phyloP scores from a whole-genome alignment of 1,140 invertebrate genomes.

The Brachionus angularis region DNA sequence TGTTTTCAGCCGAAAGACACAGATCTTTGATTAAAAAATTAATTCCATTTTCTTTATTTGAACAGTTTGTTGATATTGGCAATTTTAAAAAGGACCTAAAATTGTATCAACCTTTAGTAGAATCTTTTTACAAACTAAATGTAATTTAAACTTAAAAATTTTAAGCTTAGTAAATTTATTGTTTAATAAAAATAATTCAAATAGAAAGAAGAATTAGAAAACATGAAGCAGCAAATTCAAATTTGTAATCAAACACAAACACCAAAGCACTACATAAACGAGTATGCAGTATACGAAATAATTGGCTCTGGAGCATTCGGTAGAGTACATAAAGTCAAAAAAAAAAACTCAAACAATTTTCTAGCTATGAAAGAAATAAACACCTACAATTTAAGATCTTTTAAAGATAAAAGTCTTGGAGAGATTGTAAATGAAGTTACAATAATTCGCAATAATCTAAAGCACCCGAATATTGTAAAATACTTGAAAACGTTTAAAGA shows the following conservation, averaged over 20 bases:
- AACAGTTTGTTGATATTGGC: constrained; percentile 58
- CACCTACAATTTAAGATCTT: constrained; percentile 1
- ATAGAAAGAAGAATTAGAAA: constrained; percentile 47
- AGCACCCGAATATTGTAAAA: constrained; percentile 87
- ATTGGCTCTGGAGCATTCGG: constrained; percentile 60
- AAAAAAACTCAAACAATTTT: constrained; percentile 53
- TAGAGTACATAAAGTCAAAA: constrained; percentile 58
- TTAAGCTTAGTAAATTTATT: neutral
- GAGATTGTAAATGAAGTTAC: constrained; percentile 58
- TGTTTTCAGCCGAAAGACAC: constrained; percentile 59
- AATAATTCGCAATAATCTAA: constrained; percentile 76
- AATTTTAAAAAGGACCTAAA: constrained; percentile 56
- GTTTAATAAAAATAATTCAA: constrained; percentile 40
- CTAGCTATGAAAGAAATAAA: constrained; percentile 59
- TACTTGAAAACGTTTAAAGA: constrained; percentile 84
- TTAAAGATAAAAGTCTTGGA: constrained; percentile 50
- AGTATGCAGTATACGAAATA: constrained; percentile 59
- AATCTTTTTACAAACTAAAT: constrained; percentile 52
- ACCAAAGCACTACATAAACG: constrained; percentile 56
- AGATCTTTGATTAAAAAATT: constrained; percentile 56
- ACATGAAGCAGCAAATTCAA: constrained; percentile 52
- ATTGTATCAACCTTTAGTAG: constrained; percentile 53
- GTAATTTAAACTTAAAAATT: constrained; percentile 47
- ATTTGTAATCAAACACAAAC: constrained; percentile 54
- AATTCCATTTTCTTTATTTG: constrained; percentile 55